Conservation (phyloP, 2,113 vertebrate genomes). For the Laterallus jamaicensis region DNA sequence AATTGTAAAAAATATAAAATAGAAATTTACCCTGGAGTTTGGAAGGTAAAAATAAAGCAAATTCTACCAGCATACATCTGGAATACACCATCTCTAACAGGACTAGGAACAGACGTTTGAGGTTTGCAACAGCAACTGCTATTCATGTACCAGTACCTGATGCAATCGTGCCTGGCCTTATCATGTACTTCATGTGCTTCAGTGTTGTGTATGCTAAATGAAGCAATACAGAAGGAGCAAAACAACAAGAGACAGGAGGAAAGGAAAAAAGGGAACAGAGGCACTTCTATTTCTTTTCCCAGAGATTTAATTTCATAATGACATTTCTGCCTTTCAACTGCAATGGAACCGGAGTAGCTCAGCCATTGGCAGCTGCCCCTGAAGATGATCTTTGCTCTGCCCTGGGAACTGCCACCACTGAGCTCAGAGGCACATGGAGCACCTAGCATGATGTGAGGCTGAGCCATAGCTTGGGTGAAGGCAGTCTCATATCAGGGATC, state of each 20-base stretch:
- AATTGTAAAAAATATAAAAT: not conserved
- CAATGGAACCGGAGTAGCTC: not conserved
- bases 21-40: not conserved
- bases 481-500: too few species aligned
- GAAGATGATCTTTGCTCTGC: not conserved
- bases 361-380: too few species aligned
- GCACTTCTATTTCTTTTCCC: not conserved
- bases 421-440: not conserved
- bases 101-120: not conserved
- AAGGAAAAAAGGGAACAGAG: not conserved
- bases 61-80: fast-evolving
- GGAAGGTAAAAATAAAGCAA: not conserved
- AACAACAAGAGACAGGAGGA: not conserved
- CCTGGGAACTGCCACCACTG: not conserved
- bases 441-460: fast-evolving
- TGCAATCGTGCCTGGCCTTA: not conserved
- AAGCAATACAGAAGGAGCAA: not conserved
- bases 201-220: not conserved
- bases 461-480: fast-evolving
- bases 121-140: not conserved
- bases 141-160: not conserved
- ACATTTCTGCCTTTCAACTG: not conserved
- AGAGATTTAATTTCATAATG: not conserved
- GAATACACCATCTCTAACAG: not conserved
- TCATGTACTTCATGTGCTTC: not conserved